These are phyloP conservation scores for Salvator merianae DNA, from an alignment of 2,113 vertebrate species.

Conservation along the genomic window DNA sequence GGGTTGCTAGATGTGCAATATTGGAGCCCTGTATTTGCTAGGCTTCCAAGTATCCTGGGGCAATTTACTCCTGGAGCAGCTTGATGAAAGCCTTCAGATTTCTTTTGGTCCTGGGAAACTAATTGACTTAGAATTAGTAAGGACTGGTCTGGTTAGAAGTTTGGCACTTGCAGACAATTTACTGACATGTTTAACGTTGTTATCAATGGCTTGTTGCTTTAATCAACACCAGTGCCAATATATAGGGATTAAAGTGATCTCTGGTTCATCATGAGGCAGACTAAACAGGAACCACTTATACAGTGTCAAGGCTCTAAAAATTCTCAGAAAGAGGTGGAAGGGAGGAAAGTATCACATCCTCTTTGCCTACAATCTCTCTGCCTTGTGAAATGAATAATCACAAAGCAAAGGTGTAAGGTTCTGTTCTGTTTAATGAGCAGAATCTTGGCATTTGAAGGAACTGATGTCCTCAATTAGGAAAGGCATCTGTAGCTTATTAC, in stretches of 20 bases:
- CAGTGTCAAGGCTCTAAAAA: conserved; percentile 30
- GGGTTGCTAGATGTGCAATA: conserved; percentile 5
- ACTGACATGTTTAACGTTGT: conserved; percentile 36
- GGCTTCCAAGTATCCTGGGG: conserved; percentile 7
- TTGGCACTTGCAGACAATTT: conserved; percentile 23
- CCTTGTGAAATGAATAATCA: conserved; percentile 39
- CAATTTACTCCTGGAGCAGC: conserved; percentile 4
- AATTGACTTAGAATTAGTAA: conserved; percentile 23
- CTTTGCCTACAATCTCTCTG: conserved; percentile 23
- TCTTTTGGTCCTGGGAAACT: neutral
- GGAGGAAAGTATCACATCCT: conserved; percentile 14
- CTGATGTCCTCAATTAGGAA: conserved; percentile 32
- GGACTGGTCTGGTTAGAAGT: conserved; percentile 15
- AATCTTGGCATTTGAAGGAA: conserved; percentile 7
- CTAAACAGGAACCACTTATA: conserved; percentile 52
- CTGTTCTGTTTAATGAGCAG: conserved; percentile 14
- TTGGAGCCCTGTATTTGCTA: conserved; percentile 11
- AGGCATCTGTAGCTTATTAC: conserved; percentile 26
- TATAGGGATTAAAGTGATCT: conserved; percentile 22
- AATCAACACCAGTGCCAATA: conserved; percentile 20
- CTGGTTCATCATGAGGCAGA: conserved; percentile 44
- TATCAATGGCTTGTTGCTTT: conserved; percentile 39
- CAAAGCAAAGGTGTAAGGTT: conserved; percentile 19
- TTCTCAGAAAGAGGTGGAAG: neutral
- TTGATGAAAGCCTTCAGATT: neutral